Conservation (phyloP, 1,140 invertebrate genomes). For the Leguminivora glycinivorella region DNA sequence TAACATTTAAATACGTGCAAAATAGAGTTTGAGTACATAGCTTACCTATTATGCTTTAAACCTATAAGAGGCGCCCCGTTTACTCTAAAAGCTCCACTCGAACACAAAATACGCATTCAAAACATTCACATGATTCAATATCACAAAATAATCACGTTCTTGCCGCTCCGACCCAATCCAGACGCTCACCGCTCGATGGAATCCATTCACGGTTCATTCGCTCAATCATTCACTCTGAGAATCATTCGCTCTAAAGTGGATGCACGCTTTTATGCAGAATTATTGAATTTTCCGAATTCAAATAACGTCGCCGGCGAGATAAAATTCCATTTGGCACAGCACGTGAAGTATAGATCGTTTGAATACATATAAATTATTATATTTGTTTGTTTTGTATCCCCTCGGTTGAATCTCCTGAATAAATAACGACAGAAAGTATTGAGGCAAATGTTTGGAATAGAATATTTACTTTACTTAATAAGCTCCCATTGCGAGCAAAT, state of each 20-base stretch:
- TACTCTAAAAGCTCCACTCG: neutral
- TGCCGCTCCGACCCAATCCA: slow-evolving; percentile 29
- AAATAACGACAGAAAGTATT: slow-evolving; percentile 11
- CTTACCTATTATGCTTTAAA: no score
- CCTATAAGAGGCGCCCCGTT: no score
- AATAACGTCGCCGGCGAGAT: slow-evolving; percentile 40
- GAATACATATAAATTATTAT: slow-evolving; percentile 1
- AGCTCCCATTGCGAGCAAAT: neutral
- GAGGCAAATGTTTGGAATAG: neutral
- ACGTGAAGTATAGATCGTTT: slow-evolving; percentile 30
- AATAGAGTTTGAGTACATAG: no score
- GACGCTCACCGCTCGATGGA: slow-evolving; percentile 41
- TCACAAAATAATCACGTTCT: slow-evolving; percentile 46
- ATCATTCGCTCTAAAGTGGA: slow-evolving; percentile 39
- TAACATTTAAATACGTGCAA: no score
- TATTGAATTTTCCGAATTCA: slow-evolving; percentile 51
- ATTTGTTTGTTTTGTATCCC: neutral
- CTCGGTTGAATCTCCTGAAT: neutral
- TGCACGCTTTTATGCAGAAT: slow-evolving; percentile 56
- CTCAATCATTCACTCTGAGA: slow-evolving; percentile 47
- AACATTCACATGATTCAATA: slow-evolving; percentile 34
- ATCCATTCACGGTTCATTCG: slow-evolving; percentile 49
- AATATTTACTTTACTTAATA: slow-evolving; percentile 13
- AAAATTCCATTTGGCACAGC: slow-evolving; percentile 43
- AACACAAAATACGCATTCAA: neutral